A percentile compares a stretch with the other conserved stretches of the same genome.
Conservation (phyloP, 2,113 vertebrate species). For the Thryonomys swinderianus region DNA sequence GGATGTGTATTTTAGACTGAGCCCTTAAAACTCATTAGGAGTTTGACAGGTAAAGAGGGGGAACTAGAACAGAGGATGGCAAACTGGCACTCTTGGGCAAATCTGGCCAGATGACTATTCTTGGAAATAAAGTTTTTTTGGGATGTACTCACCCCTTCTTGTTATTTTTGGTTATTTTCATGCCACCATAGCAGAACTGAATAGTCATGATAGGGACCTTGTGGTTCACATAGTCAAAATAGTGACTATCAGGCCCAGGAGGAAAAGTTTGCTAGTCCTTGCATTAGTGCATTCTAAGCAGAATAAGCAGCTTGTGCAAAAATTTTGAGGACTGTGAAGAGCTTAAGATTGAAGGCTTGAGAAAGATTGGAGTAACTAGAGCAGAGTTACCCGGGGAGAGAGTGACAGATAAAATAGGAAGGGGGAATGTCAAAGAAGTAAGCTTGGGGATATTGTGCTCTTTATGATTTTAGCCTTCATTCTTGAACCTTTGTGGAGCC, state of each 20-base stretch:
- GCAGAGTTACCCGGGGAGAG: not conserved
- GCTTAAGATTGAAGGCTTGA: not conserved
- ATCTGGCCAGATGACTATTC: not conserved
- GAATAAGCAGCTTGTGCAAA: not conserved
- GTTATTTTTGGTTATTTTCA: slow-evolving; percentile 18
- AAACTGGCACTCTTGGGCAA: not conserved
- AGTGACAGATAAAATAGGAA: not conserved
- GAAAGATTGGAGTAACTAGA: not conserved
- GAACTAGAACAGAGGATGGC: not conserved
- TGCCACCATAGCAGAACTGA: not conserved
- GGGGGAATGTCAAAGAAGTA: not conserved
- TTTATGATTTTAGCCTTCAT: slow-evolving; percentile 46
- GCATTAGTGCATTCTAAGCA: not conserved
- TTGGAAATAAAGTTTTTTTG: slow-evolving; percentile 44
- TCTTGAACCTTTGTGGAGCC: not conserved
- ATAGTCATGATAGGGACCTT: slow-evolving; percentile 12
- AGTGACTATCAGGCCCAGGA: slow-evolving; percentile 9
- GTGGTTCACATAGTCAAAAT: slow-evolving; percentile 36
- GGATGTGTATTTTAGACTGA: not conserved
- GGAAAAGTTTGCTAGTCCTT: slow-evolving; percentile 28
- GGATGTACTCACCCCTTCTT: not conserved
- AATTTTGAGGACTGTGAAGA: slow-evolving; percentile 37
- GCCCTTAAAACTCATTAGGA: not conserved
- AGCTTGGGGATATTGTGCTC: not conserved
- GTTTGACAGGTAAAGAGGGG: not conserved